Conservation (phyloP, 2,888 invertebrate species). For the Catocala fraxini region DNA sequence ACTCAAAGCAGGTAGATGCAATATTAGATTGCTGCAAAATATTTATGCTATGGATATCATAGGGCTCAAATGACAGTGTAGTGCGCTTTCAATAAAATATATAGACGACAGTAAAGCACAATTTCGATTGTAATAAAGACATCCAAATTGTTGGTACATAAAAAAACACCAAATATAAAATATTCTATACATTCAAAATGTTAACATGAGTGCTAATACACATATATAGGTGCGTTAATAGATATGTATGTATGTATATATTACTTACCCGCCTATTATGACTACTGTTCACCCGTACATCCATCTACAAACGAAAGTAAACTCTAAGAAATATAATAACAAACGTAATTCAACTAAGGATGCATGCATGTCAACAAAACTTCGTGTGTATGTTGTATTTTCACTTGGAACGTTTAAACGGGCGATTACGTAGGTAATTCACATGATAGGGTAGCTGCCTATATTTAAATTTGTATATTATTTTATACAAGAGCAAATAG, state of each 20-base stretch:
- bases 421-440: neutral
- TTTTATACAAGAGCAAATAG: no score
- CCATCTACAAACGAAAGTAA: slow-evolving; percentile 88
- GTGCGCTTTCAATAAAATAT: no score
- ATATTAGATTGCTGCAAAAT: no score
- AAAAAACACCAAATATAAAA: neutral
- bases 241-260: slow-evolving; percentile 66
- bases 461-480: no score
- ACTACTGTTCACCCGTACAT: slow-evolving; percentile 87
- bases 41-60: no score
- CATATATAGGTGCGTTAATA: slow-evolving; percentile 57
- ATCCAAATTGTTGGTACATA: slow-evolving; percentile 1
- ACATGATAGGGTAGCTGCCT: no score
- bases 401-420: slow-evolving; percentile 11
- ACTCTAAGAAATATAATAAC: slow-evolving; percentile 75
- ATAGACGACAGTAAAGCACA: no score
- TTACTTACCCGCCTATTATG: slow-evolving; percentile 88
- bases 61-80: no score
- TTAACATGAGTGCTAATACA: slow-evolving; percentile 43
- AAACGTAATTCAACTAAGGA: slow-evolving; percentile 59
- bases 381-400: neutral
- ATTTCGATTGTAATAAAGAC: neutral
- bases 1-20: no score
- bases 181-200: slow-evolving; percentile 35
- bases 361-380: slow-evolving; percentile 45